A percentile compares a stretch with the other conserved stretches of the same genome.
Evolutionary conservation across 2,888 invertebrate genomes (phyloP).

Genomic region (Volucella zonaria): DNA sequence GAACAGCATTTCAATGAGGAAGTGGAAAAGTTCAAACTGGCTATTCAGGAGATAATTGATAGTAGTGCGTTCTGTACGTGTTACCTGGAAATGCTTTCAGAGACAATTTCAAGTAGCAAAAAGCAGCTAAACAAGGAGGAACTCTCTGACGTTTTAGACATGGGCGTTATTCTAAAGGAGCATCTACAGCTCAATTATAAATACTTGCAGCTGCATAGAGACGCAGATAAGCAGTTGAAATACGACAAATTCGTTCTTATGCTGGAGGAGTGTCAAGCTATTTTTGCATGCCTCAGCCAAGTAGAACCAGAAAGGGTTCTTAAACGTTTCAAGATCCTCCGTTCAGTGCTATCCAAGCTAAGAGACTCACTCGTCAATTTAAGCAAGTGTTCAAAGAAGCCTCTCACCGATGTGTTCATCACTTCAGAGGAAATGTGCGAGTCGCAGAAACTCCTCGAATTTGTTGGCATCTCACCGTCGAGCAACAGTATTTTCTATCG

Average conservation of each 20-base stretch:
- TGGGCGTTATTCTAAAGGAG: conserved; percentile 78
- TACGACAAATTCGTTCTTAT: conserved; percentile 78
- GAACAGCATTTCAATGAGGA: conserved; percentile 81
- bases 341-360: conserved; percentile 78
- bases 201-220: conserved; percentile 70
- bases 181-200: conserved; percentile 79
- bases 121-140: conserved; percentile 76
- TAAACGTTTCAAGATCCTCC: conserved; percentile 81
- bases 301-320: conserved; percentile 78
- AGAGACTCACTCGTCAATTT: conserved; percentile 47
- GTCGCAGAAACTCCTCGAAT: conserved; percentile 75
- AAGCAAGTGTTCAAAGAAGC: conserved; percentile 35
- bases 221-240: conserved; percentile 73
- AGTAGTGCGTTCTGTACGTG: conserved; percentile 79
- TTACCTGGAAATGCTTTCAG: conserved; percentile 78
- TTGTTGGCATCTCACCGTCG: conserved; percentile 76
- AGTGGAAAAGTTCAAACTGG: conserved; percentile 77
- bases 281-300: conserved; percentile 79
- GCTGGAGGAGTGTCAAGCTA: conserved; percentile 80
- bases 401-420: conserved; percentile 67
- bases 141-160: conserved; percentile 77
- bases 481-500: conserved; percentile 78
- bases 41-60: conserved; percentile 80
- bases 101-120: conserved; percentile 75
- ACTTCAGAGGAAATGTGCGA: conserved; percentile 75